phyloP scores from a whole-genome alignment of 1,140 invertebrate genomes.

The Drosophila tani region DNA sequence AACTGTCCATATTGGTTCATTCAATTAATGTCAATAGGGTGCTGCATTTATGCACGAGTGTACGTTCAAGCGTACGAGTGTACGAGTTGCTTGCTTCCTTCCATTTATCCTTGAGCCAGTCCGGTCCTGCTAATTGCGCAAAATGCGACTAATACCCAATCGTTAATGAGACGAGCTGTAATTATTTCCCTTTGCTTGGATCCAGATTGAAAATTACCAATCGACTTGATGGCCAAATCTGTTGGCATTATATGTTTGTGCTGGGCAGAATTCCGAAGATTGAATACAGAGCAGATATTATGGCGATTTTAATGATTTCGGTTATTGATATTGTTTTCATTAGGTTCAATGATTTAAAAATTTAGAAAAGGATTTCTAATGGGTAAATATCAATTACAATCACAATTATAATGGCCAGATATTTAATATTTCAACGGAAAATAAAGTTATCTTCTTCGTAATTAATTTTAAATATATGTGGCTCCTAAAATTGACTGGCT shows the following conservation, averaged over 20 bases:
- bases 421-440: too few species aligned
- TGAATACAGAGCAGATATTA: constrained; percentile 8
- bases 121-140: constrained; percentile 57
- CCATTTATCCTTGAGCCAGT: constrained; percentile 45
- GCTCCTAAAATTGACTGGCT: too few species aligned
- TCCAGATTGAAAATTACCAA: constrained; percentile 27
- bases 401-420: too few species aligned
- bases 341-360: neutral
- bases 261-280: neutral
- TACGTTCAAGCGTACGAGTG: neutral
- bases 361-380: too few species aligned
- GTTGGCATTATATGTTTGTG: constrained; percentile 6
- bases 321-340: neutral
- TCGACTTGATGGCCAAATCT: constrained; percentile 10
- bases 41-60: constrained; percentile 34
- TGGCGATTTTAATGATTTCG: neutral
- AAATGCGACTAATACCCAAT: constrained; percentile 52
- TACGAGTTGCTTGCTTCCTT: neutral
- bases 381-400: too few species aligned
- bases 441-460: too few species aligned
- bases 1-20: constrained; percentile 72
- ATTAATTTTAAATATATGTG: too few species aligned
- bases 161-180: constrained; percentile 59
- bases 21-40: constrained; percentile 73
- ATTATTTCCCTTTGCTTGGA: constrained; percentile 40